Base-by-base conservation (phyloP, 2,888 invertebrate genomes). In the Dryococelus australis region DNA sequence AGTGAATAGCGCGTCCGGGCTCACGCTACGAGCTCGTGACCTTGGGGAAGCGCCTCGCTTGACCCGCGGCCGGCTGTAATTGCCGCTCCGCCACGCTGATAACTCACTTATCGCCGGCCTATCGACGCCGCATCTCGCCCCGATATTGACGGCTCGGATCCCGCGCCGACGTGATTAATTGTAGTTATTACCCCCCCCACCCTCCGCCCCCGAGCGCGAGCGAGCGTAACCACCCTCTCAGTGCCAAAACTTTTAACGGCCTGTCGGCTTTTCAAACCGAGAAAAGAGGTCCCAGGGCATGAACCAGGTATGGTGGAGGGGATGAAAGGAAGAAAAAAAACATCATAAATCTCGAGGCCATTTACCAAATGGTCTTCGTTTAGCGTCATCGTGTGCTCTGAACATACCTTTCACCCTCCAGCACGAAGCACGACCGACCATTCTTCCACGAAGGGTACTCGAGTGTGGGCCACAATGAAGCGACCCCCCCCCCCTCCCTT, bases 121-220 rank as follows among this genome's bases (percentile, higher is more conserved):
- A 65, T 65, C 65, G 65, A 20, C 24, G 65, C 65, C 65, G 65
- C 65, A n/a, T n/a, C 24, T n/a, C 65, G 65, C 65, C 6, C 24
- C 24, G 65, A 16, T 16, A 65, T 65, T 65, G 65, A 65, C 65
- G 65, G 65, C n/a, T 65, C 65, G 20, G 65, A 65, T 8, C 24
- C 65, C 3, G 65, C 65, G 65, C n/a, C 65, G n/a, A 65, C 65
- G 65, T 65, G 65, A 65, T 65, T 65, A 65, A 65, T 65, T 65
- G 65, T n/a, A 65, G 65, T 65, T 65, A 65, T 65, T 65, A 65
- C 0, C 47, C 16, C 47, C 35, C 35, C 4, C 35, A 1, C 35
- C 35, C 35, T 4, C 4, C 35, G 2, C 35, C 4, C 51, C 2
- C 2, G 1, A 51, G 4, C 51, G 8, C 51, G 51, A 1, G 51